Percentiles rank a stretch among this genome's conserved stretches.
Evolutionary conservation across 1,140 invertebrate genomes (phyloP).

Genomic region (Octopus bimaculoides): DNA sequence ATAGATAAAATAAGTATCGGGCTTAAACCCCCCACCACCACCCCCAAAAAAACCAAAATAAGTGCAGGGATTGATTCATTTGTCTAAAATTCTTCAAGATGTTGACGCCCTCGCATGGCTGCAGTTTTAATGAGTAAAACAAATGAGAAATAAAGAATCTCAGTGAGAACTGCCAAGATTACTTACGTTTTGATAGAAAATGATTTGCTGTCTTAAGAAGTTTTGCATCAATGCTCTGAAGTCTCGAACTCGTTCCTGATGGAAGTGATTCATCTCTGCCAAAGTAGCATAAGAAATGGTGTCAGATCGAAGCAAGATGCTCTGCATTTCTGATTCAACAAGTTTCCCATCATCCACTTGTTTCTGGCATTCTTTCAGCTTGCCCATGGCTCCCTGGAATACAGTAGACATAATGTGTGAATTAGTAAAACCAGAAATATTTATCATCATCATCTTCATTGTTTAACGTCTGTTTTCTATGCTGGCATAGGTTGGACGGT

Average conservation of each 20-base stretch:
- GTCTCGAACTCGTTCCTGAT: constrained; percentile 80
- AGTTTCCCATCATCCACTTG: constrained; percentile 79
- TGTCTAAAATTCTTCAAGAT: not conserved
- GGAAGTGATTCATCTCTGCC: constrained; percentile 92
- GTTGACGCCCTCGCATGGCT: not conserved
- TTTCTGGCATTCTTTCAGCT: constrained; percentile 84
- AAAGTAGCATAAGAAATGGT: constrained; percentile 86
- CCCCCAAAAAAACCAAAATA: too few relatives aligned
- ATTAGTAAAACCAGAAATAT: too few relatives aligned
- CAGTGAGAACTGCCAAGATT: too few relatives aligned
- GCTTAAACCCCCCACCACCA: too few relatives aligned
- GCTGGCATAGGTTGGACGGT: too few relatives aligned
- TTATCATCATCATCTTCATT: too few relatives aligned
- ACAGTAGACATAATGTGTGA: not conserved
- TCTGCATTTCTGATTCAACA: constrained; percentile 73
- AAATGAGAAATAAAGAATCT: not conserved
- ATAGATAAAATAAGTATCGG: too few relatives aligned
- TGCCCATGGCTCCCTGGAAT: constrained; percentile 75
- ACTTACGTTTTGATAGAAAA: constrained; percentile 79
- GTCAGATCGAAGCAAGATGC: constrained; percentile 80
- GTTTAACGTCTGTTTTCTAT: too few relatives aligned
- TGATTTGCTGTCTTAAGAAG: constrained; percentile 84
- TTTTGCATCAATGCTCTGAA: constrained; percentile 81
- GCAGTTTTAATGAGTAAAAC: not conserved
- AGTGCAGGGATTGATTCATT: too few relatives aligned